Evolutionary conservation across 2,888 invertebrate genomes (phyloP), one percentile per base, ranked within the genome.

Genomic region (Apodemia hepburni): DNA sequence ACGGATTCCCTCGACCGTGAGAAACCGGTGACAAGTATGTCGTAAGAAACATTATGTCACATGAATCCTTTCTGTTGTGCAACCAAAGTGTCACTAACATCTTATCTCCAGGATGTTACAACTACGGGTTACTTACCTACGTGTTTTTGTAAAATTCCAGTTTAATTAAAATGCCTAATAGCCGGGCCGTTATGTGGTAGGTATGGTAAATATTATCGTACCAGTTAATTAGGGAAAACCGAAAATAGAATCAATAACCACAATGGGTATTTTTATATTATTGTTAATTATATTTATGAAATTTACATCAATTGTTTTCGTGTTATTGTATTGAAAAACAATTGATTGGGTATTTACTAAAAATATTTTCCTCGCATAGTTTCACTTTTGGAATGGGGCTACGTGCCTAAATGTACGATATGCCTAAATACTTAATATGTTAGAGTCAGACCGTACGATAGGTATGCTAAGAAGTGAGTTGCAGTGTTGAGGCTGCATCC

Each of bases 1-100:
- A n/a, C 27, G 57, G 57, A 57, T 57, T 57, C 57, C 57, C 57
- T 22, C 57, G 57, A 57, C 11, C 17, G 47, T 47, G 47, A 47
- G n/a, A 17, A 1, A 47, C 17, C n/a, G 47, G 47, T 47, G 2
- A 57, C 27, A 57, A 57, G 29, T 57, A 57, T 57, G 57, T 57
- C 57, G 22, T 57, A 57, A 57, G 57, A 57, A 57, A 57, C 29
- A 57, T 47, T 47, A 47, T 57, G 57, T 57, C 57, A 27, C 57
- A 6, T 8, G 54, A n/a, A 54, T 54, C 54, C 54, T 18, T 54
- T 54, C 54, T 54, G 22, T 54, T 54, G 54, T 54, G 54, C 54
- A 54, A 35, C 35, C 8, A 35, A 35, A n/a, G 22, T 12, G 12
- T 27, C 9, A 45, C 45, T 1, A 45, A 45, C 45, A 45, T 27